Evolutionary conservation across 2,113 vertebrate species (phyloP).

Genomic region (Lucifuga dentata): DNA sequence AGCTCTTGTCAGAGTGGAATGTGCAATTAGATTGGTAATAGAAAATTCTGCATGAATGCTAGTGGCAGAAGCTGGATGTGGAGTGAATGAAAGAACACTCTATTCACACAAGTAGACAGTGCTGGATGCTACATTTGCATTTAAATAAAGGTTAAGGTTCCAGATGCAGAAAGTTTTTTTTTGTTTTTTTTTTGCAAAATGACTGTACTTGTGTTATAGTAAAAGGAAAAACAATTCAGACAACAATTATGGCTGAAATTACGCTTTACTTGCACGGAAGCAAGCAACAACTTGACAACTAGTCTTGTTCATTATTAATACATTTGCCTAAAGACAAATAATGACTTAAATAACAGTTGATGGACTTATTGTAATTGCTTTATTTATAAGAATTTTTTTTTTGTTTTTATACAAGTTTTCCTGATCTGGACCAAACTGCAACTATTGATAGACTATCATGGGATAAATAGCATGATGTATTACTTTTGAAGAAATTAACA

Average conservation of each 20-base stretch:
- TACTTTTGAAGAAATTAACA: too few species aligned
- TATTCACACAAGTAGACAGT: conserved; percentile 64
- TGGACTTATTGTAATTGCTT: too few species aligned
- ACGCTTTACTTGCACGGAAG: background rate
- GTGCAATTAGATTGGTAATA: conserved; percentile 99
- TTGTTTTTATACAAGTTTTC: too few species aligned
- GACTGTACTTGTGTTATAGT: conserved; percentile 46
- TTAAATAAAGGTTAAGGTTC: conserved; percentile 73
- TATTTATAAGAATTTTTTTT: too few species aligned
- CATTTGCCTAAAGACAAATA: too few species aligned
- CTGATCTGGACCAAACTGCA: too few species aligned
- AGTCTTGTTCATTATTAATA: too few species aligned
- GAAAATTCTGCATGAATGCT: conserved; percentile 79
- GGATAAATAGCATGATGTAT: too few species aligned
- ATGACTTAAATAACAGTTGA: too few species aligned
- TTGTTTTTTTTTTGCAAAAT: conserved; percentile 48
- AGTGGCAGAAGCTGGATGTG: conserved; percentile 70
- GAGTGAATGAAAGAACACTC: conserved; percentile 72
- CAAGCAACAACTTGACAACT: background rate
- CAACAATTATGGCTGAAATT: conserved; percentile 8
- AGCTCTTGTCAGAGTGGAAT: conserved; percentile 99
- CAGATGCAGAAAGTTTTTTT: conserved; percentile 44
- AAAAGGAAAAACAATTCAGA: background rate
- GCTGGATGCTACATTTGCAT: conserved; percentile 73
- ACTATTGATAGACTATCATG: too few species aligned